phyloP scores from a whole-genome alignment of 2,113 vertebrate species.

The Lonchura striata region DNA sequence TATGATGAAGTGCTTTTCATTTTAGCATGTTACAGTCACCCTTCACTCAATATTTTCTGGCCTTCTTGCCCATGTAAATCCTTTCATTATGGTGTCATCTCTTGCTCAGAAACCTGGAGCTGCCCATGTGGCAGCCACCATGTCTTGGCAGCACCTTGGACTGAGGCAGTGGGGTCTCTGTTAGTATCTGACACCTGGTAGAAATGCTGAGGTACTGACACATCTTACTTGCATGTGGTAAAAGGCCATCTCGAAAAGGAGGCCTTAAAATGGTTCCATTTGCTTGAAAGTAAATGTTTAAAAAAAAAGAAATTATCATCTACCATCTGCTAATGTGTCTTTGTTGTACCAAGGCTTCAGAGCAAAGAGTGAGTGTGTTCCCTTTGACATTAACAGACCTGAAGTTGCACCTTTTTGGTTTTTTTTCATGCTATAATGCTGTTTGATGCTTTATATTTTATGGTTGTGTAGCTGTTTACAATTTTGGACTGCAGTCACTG shows the following conservation, averaged over 20 bases:
- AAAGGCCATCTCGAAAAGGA: not conserved
- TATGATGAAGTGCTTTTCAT: not conserved
- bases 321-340: not conserved
- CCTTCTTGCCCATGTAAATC: not conserved
- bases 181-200: conserved; percentile 37
- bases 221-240: conserved; percentile 10
- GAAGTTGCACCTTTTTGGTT: not conserved
- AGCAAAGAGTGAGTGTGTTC: not conserved
- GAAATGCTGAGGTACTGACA: conserved; percentile 14
- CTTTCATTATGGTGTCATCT: not conserved
- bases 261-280: not conserved
- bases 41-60: not conserved
- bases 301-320: not conserved
- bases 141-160: conserved; percentile 21
- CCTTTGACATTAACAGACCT: not conserved
- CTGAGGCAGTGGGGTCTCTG: not conserved
- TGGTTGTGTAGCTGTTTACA: not conserved
- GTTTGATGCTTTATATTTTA: not conserved
- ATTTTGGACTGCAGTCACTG: not conserved
- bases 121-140: not conserved
- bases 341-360: not conserved
- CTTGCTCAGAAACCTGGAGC: not conserved
- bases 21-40: not conserved
- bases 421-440: not conserved
- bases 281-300: not conserved